Evolutionary conservation across 2,113 vertebrate genomes (phyloP), one percentile per base, ranked within the genome.

Genomic region (Oostethus manadensis): DNA sequence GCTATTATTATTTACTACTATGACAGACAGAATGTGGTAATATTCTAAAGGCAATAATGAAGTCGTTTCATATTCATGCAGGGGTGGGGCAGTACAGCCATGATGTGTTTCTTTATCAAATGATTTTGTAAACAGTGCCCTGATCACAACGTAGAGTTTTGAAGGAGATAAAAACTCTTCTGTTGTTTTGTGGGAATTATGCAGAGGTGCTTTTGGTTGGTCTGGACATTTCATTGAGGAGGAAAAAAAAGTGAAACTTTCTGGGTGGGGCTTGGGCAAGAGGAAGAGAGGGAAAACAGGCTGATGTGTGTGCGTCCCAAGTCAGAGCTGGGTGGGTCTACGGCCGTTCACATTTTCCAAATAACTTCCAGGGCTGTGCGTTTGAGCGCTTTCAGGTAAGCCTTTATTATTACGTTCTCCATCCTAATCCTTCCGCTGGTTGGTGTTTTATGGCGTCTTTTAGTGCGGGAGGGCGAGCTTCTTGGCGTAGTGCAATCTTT

Each of bases 301-400:
- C 56, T 72, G 75, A 68, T 82, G 82, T 81, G 76, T 85, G 79
- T 68, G 70, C 69, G 57, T 64, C 61, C 51, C 75, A 64, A 73
- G 70, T 80, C 75, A 74, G 78, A 67, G 60, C 76, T 86, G 87
- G 82, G 86, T 87, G 86, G 78, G 79, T 87, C 83, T 67, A 79
- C 74, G n/a, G 46, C 62, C 61, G 56, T 76, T 75, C 82, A 76
- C 81, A 85, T 81, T 81, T 81, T 68, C 73, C 78, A 75, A 78
- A 71, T 56, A 80, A 66, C 64, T 79, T 68, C 65, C 62, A 58
- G 56, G 49, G 38, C 70, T 63, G 79, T 74, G 74, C 70, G 73
- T 86, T 49, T 55, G 76, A 74, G 67, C 61, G 22, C 73, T 44
- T 71, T 67, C 76, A 86, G 85, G 84, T 87, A 85, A 80, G 22